Evolutionary conservation across 2,888 invertebrate species (phyloP).

Genomic region (Parascotia fuliginaria): DNA sequence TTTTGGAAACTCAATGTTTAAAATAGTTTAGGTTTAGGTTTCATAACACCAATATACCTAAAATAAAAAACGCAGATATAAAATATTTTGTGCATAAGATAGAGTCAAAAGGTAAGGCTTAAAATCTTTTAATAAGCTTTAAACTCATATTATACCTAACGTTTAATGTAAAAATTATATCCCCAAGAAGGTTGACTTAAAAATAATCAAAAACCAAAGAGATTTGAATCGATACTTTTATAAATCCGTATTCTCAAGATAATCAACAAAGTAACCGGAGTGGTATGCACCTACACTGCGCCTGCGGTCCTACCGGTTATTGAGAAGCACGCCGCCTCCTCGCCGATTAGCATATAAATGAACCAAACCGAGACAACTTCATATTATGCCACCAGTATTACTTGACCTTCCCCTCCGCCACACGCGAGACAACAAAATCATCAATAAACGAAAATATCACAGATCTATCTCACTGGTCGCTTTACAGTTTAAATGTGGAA

Average conservation of each 20-base stretch:
- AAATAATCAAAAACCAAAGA: conserved; percentile 11
- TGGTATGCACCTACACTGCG: conserved; percentile 49
- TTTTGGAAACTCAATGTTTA: too few relatives aligned
- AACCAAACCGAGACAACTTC: conserved; percentile 79
- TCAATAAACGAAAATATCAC: conserved; percentile 44
- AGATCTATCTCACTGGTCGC: conserved; percentile 54
- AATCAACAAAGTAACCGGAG: conserved; percentile 43
- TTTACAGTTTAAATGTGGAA: conserved; percentile 64
- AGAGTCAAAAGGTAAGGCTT: too few relatives aligned
- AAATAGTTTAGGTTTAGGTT: too few relatives aligned
- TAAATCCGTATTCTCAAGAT: conserved; percentile 31
- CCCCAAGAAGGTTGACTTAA: background rate
- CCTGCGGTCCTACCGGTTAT: conserved; percentile 65
- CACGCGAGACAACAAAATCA: conserved; percentile 27
- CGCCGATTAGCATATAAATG: conserved; percentile 83
- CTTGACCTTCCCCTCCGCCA: conserved; percentile 48
- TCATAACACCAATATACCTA: too few relatives aligned
- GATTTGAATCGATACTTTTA: conserved; percentile 32
- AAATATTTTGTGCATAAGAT: too few relatives aligned
- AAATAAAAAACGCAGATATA: too few relatives aligned
- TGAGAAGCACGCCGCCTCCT: conserved; percentile 69
- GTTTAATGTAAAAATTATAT: background rate
- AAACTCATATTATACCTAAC: too few relatives aligned
- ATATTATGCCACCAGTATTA: conserved; percentile 65
- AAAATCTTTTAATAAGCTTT: too few relatives aligned